Base-by-base conservation (phyloP, 2,113 vertebrate genomes). In the Equus quagga region DNA sequence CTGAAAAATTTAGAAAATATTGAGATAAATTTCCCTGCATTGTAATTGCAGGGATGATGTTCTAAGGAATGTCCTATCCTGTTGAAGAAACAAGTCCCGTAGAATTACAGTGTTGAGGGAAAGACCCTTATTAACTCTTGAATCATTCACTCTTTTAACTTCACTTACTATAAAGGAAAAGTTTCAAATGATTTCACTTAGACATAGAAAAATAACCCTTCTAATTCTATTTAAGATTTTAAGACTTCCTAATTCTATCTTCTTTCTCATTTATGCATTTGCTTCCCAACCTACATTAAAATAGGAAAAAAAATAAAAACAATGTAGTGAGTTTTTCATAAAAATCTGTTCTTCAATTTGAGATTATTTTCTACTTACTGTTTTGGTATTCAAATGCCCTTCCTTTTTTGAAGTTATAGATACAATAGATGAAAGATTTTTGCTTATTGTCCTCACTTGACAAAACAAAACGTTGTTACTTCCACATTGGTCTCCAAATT, bases 1-100 rank as follows among this genome's bases (percentile, higher is more conserved):
- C 81, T 92, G 84, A 94, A 94, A 94, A 75, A 31, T 56, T 95
- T 78, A 91, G 62, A 91, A 95, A 94, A 89, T 60, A 46, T 28
- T 78, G 21, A 69, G 36, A 58, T 84, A 75, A 87, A 51, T 64
- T 78, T 80, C 15, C 67, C 73, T 82, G 14, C n/a, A 31, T 36
- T 94, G 54, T 78, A 72, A 62, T 78, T 95, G 69, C 62, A 81
- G 44, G 41, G 17, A 41, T 89, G n/a, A 56, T 36, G 33, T 65
- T 33, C 65, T 51, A 78, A 92, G 36, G 17, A 75, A 28, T 21
- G 8, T 65, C 46, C 46, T 49, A 36, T n/a, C 46, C 41, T 76
- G 41, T 81, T n/a, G 60, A 90, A 93, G 51, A 19, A 58, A 36
- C 18, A 33, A 49, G 65, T 33, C 49, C 19, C 54, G 28, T 24